A percentile compares a stretch with the other conserved stretches of the same genome.
phyloP scores from a whole-genome alignment of 2,797 vertebrate species.

The Myripristis jacobus region DNA sequence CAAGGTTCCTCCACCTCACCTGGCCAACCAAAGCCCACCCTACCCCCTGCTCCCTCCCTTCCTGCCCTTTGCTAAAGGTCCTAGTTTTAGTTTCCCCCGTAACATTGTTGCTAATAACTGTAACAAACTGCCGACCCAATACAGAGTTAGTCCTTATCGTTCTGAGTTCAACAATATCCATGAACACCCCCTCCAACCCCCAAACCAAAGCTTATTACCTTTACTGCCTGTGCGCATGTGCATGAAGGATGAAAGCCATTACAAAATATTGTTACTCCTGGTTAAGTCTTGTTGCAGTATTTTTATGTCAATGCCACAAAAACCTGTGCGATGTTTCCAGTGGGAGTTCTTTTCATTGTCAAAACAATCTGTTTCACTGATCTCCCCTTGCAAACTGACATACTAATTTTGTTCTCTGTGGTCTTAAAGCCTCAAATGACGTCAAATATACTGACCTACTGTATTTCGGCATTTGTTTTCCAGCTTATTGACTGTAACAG shows the following conservation, averaged over 20 bases:
- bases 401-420: constrained; percentile 30
- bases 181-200: constrained; percentile 30
- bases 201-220: constrained; percentile 76
- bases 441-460: constrained; percentile 55
- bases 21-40: neutral
- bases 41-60: neutral
- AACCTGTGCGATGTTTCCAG: constrained; percentile 54
- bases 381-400: constrained; percentile 53
- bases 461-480: constrained; percentile 12
- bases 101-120: constrained; percentile 41
- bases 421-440: constrained; percentile 33
- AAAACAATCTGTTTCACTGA: constrained; percentile 72
- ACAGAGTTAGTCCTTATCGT: neutral
- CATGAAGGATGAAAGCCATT: constrained; percentile 66
- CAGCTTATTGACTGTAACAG: constrained; percentile 42
- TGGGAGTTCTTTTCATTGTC: constrained; percentile 72
- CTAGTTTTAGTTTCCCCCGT: constrained; percentile 20
- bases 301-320: constrained; percentile 28
- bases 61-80: constrained; percentile 2
- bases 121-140: neutral
- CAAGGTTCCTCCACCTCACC: constrained; percentile 50
- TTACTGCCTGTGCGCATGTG: constrained; percentile 64
- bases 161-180: too few relatives aligned
- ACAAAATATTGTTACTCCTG: constrained; percentile 35
- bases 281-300: constrained; percentile 19